Conservation (phyloP, 2,888 invertebrate genomes). For the Amblyjoppa proteus region DNA sequence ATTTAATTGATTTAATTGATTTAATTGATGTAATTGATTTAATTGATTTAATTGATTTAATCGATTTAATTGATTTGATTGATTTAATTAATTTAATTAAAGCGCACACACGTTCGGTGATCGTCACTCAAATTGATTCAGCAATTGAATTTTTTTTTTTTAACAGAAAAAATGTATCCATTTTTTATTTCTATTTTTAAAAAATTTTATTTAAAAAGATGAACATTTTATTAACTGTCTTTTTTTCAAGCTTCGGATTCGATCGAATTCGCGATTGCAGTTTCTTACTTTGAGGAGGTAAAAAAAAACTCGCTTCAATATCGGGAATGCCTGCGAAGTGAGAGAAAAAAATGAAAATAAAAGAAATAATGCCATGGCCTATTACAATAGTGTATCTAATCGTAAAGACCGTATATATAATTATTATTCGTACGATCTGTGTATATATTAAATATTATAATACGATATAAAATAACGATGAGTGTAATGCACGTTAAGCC, state of each 20-base stretch:
- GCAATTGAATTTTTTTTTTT: not conserved
- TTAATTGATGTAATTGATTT: too few relatives aligned
- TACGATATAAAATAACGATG: slow-evolving; percentile 45
- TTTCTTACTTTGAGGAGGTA: slow-evolving; percentile 22
- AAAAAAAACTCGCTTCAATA: slow-evolving; percentile 52
- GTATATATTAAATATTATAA: slow-evolving; percentile 55
- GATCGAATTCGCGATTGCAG: slow-evolving; percentile 32
- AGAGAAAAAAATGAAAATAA: slow-evolving; percentile 63
- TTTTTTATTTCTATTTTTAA: not conserved
- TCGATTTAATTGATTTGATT: too few relatives aligned
- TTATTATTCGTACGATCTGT: slow-evolving; percentile 59
- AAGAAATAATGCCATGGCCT: slow-evolving; percentile 79
- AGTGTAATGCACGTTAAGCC: slow-evolving; percentile 62
- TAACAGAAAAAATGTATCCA: not conserved
- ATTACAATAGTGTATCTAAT: slow-evolving; percentile 77
- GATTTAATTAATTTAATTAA: not conserved
- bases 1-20: too few relatives aligned
- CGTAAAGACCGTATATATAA: slow-evolving; percentile 68
- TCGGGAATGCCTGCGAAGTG: slow-evolving; percentile 73
- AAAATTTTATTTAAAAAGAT: not conserved
- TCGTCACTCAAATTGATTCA: not conserved
- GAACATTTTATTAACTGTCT: too few relatives aligned
- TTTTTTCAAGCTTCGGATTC: not conserved
- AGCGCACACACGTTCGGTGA: slow-evolving; percentile 7
- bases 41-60: too few relatives aligned